These are phyloP conservation scores for Scylla paramamosain DNA, from an alignment of 1,140 invertebrate species.

Conservation along the genomic window DNA sequence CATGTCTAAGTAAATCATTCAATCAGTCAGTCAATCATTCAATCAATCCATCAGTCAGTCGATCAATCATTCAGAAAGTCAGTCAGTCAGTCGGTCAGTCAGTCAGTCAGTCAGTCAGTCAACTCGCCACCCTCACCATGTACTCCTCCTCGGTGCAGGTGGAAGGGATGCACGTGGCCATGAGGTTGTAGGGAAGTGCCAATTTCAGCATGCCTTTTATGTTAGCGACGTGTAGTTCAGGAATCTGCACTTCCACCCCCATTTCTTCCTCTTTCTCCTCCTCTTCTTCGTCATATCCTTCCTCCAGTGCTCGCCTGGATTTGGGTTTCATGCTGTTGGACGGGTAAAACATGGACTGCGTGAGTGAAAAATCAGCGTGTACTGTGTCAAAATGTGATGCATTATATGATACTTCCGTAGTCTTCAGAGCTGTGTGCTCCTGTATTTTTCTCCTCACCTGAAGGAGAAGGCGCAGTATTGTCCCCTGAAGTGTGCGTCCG, in stretches of 20 bases:
- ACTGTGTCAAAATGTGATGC: no score
- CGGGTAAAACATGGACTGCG: neutral
- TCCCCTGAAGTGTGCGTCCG: constrained; percentile 42
- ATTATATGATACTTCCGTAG: neutral
- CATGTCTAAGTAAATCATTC: no score
- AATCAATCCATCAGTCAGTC: no score
- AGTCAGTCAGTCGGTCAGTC: no score
- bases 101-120: no score
- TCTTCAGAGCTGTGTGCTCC: neutral
- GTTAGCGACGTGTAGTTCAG: neutral
- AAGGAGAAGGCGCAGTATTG: constrained; percentile 44
- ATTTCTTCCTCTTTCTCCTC: neutral
- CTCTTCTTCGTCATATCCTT: neutral
- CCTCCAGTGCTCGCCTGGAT: neutral
- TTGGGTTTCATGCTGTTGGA: neutral
- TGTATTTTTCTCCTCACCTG: neutral
- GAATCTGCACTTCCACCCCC: neutral
- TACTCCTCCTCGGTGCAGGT: constrained; percentile 16
- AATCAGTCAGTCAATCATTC: no score
- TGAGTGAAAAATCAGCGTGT: no score
- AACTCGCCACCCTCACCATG: neutral
- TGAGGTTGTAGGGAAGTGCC: neutral
- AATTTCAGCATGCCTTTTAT: neutral
- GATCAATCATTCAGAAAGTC: no score
- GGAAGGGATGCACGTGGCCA: neutral